These are phyloP conservation scores for Sebastes flavidus DNA, from an alignment of 2,797 vertebrate species.

Conservation along the genomic window DNA sequence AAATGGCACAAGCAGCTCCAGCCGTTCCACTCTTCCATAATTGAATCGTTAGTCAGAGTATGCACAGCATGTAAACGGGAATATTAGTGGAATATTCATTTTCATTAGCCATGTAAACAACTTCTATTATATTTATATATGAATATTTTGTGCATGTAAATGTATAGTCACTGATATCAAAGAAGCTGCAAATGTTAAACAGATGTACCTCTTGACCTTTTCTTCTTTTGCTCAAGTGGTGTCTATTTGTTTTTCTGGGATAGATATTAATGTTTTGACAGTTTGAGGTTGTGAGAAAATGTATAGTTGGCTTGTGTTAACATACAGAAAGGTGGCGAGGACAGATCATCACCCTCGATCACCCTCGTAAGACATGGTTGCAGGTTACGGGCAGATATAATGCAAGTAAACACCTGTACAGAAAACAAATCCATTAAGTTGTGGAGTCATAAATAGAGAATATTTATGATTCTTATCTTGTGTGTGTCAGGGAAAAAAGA, in stretches of 20 bases:
- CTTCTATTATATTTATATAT: too few relatives aligned
- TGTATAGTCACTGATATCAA: slow-evolving; percentile 1
- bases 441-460: slow-evolving; percentile 14
- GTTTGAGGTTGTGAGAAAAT: slow-evolving; percentile 23
- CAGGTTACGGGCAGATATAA: slow-evolving; percentile 11
- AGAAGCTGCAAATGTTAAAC: slow-evolving; percentile 56
- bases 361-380: neutral
- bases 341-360: slow-evolving; percentile 7
- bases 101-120: neutral
- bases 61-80: neutral
- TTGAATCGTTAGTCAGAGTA: too few relatives aligned
- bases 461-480: slow-evolving; percentile 43
- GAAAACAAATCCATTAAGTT: slow-evolving; percentile 11
- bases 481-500: slow-evolving; percentile 42
- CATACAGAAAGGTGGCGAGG: neutral
- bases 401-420: slow-evolving; percentile 25
- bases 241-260: slow-evolving; percentile 40
- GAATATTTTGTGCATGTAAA: neutral
- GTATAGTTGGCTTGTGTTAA: neutral
- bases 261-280: slow-evolving; percentile 42
- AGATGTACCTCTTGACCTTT: slow-evolving; percentile 57
- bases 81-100: neutral
- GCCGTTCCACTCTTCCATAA: too few relatives aligned
- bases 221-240: slow-evolving; percentile 5
- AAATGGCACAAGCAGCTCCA: too few relatives aligned